Evolutionary conservation across 2,113 vertebrate species (phyloP).

Genomic region (Dipodomys merriami): DNA sequence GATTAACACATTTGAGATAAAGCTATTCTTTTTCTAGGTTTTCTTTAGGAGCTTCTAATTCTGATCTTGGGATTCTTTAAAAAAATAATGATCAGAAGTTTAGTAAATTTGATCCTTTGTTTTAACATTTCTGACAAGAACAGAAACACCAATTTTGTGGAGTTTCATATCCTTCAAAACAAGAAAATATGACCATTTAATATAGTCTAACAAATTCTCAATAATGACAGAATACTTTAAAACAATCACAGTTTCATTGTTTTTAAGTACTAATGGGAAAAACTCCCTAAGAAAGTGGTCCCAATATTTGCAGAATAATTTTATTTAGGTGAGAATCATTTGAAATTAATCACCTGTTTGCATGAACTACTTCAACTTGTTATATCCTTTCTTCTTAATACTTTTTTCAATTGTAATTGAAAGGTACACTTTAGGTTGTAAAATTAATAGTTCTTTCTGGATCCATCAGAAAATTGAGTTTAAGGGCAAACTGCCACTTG

Average conservation of each 20-base stretch:
- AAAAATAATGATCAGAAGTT: slow-evolving; percentile 50
- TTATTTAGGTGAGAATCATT: slow-evolving; percentile 23
- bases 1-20: neutral
- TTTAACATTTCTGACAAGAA: slow-evolving; percentile 38
- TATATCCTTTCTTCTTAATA: neutral
- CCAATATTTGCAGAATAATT: neutral
- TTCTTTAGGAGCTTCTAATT: neutral
- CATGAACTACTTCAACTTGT: slow-evolving; percentile 38
- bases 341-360: slow-evolving; percentile 24
- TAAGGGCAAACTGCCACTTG: too few relatives aligned
- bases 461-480: too few relatives aligned
- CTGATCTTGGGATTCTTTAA: neutral
- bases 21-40: neutral
- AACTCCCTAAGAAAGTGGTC: neutral
- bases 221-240: slow-evolving; percentile 37
- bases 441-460: neutral
- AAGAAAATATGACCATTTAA: neutral
- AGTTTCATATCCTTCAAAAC: slow-evolving; percentile 29
- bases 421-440: slow-evolving; percentile 25
- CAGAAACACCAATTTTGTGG: neutral
- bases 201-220: slow-evolving; percentile 35
- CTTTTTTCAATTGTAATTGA: slow-evolving; percentile 43
- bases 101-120: slow-evolving; percentile 30
- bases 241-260: slow-evolving; percentile 39
- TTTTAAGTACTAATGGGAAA: slow-evolving; percentile 24